phyloP scores from a whole-genome alignment of 2,797 vertebrate genomes.

The Lemur catta region DNA sequence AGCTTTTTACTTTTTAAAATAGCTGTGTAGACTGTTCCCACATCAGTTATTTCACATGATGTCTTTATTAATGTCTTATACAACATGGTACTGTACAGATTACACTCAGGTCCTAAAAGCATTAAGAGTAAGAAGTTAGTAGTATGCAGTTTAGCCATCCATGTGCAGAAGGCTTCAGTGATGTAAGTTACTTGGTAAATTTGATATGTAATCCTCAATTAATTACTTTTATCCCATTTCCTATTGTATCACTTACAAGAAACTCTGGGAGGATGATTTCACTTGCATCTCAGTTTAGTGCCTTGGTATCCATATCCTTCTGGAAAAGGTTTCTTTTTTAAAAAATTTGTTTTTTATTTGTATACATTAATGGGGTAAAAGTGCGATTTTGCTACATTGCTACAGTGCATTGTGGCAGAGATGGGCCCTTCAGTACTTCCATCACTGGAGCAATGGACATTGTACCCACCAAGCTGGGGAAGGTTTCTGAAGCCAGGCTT shows the following conservation, averaged over 20 bases:
- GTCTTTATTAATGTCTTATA: background rate
- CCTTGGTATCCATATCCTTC: background rate
- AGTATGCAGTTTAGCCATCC: background rate
- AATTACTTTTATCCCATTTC: background rate
- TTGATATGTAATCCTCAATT: background rate
- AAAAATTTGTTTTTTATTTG: no score
- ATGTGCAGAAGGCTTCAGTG: background rate
- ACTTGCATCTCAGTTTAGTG: background rate
- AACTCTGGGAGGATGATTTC: background rate
- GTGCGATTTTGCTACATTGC: no score
- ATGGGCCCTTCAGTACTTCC: no score
- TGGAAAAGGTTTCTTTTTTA: no score
- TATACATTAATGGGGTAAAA: no score
- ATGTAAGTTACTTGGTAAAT: background rate
- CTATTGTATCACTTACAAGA: background rate
- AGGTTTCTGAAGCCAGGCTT: background rate
- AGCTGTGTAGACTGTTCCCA: background rate
- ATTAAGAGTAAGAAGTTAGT: background rate
- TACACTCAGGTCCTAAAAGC: background rate
- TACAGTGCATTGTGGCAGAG: no score
- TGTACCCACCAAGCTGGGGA: background rate
- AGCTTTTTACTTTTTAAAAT: background rate
- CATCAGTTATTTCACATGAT: background rate
- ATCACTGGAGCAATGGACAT: no score
- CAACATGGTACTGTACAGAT: background rate